These are phyloP conservation scores for Oxyscelio sp. DNA, from an alignment of 2,888 invertebrate species.

Conservation along the genomic window DNA sequence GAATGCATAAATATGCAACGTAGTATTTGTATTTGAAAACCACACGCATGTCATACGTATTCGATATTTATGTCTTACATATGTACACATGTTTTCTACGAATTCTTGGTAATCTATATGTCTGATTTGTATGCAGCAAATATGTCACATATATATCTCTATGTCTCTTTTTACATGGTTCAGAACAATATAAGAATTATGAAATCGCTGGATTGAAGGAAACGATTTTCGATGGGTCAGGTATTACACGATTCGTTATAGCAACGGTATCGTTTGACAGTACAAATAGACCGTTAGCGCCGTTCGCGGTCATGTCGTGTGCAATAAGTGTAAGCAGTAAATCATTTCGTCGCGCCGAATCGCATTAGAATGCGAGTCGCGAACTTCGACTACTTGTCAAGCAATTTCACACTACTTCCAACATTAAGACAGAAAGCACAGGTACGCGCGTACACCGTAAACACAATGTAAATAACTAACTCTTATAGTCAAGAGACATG, in stretches of 20 bases:
- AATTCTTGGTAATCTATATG: too few species aligned
- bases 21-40: too few species aligned
- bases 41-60: too few species aligned
- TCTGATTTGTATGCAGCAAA: too few species aligned
- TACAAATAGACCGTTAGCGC: slow-evolving; percentile 48
- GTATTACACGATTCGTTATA: neutral
- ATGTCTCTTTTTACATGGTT: too few species aligned
- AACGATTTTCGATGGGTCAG: slow-evolving; percentile 3
- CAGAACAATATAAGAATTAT: too few species aligned
- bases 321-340: slow-evolving; percentile 65
- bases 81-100: too few species aligned
- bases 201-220: neutral
- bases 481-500: slow-evolving; percentile 64
- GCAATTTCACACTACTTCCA: slow-evolving; percentile 84
- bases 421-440: slow-evolving; percentile 80
- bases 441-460: slow-evolving; percentile 74
- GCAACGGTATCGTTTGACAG: slow-evolving; percentile 8
- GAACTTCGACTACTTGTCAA: slow-evolving; percentile 85
- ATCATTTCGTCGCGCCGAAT: slow-evolving; percentile 69
- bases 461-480: slow-evolving; percentile 65
- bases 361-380: slow-evolving; percentile 81
- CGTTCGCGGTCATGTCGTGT: slow-evolving; percentile 41
- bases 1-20: too few species aligned
- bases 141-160: too few species aligned
- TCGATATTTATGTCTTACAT: too few species aligned